These are phyloP conservation scores for Epinotia nisella DNA, from an alignment of 2,888 invertebrate genomes.

Conservation along the genomic window DNA sequence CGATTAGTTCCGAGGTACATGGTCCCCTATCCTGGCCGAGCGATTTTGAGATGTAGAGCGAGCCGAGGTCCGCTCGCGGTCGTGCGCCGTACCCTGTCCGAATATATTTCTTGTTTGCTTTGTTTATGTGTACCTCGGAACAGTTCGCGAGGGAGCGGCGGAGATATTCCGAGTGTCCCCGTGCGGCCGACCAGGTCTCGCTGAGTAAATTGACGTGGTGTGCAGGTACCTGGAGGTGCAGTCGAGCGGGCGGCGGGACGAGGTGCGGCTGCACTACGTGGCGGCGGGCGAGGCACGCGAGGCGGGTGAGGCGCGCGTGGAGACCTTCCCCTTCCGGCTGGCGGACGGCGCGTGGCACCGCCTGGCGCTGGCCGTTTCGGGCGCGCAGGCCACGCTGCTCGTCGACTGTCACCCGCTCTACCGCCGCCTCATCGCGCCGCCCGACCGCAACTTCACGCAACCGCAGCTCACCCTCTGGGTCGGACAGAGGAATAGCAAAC, in stretches of 20 bases:
- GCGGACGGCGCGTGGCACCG: constrained; percentile 96
- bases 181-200: constrained; percentile 42
- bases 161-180: constrained; percentile 54
- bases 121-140: constrained; percentile 85
- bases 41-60: constrained; percentile 86
- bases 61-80: constrained; percentile 77
- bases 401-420: constrained; percentile 95
- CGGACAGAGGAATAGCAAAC: constrained; percentile 93
- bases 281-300: constrained; percentile 81
- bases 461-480: constrained; percentile 92
- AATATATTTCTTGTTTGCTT: constrained; percentile 80
- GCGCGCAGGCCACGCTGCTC: constrained; percentile 92
- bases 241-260: constrained; percentile 94
- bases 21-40: constrained; percentile 83
- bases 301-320: constrained; percentile 86
- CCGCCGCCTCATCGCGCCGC: constrained; percentile 90
- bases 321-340: constrained; percentile 94
- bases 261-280: constrained; percentile 93
- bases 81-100: constrained; percentile 69
- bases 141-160: constrained; percentile 74
- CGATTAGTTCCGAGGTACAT: constrained; percentile 86
- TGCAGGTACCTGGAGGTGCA: constrained; percentile 95
- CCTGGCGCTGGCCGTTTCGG: constrained; percentile 93
- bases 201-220: constrained; percentile 61
- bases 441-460: constrained; percentile 90